Evolutionary conservation across 2,797 vertebrate genomes (phyloP), one percentile per base, ranked within the genome.

Genomic region (Xenopus petersii): DNA sequence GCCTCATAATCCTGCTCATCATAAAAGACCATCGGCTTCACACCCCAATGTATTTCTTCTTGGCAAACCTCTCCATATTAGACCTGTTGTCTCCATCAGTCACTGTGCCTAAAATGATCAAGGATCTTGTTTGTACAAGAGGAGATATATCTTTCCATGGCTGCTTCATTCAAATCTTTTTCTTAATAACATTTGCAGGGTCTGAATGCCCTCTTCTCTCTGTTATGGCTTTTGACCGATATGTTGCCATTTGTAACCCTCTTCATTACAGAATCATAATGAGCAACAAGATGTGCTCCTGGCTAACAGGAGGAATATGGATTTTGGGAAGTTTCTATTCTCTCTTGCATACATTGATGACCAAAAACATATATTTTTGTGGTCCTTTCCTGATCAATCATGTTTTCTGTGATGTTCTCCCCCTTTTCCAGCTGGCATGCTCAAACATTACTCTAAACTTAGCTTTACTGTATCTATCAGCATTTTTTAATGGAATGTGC

Each of bases 21-120:
- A n/a, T 72, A 4, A 68, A 66, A 10, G 81, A 87, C 51, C 70
- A 0, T 12, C 56, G 3, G 16, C 82, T 88, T 15, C 83, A 82
- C 1, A 86, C 82, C 0, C 87, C 87, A n/a, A 88, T 88, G 87
- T 88, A 88, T 64, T 88, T 88, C 79, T 88, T 88, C 67, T 81
- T 88, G 47, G 81, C 83, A 71, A 86, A 88, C 46, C 77, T 88
- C 12, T 88, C 86, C 17, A 82, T 87, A 55, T 83, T 87, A 0
- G 87, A 88, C 12, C 51, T 88, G 58, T 88, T 86, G 68, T 87
- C 87, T 55, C 79, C 83, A 16, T 81, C 84, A 0, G 86, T 88
- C 70, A 87, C 87, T 11, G 76, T 88, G 15, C 86, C 86, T 60
- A 87, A 82, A 66, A 86, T 88, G 86, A 70, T 12, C 16, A 82